Evolutionary conservation across 2,888 invertebrate species (phyloP).

Genomic region (Callyntrura sp.): DNA sequence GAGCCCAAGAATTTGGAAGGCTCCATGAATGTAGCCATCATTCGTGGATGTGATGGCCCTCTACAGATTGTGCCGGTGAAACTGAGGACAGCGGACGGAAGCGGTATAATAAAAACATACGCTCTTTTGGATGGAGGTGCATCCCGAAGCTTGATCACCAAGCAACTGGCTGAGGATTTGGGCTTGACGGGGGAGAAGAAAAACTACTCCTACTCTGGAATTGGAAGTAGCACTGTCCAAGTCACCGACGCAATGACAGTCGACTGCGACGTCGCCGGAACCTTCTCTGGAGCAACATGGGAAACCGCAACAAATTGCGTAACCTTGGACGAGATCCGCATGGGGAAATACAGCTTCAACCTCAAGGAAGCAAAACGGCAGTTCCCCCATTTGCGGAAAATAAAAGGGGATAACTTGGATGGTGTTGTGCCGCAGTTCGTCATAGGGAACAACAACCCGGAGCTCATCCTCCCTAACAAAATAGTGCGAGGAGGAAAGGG

Average conservation of each 20-base stretch:
- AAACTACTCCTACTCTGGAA: neutral
- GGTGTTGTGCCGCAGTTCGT: neutral
- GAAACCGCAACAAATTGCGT: neutral
- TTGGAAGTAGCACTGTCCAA: neutral
- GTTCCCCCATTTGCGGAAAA: neutral
- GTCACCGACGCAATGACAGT: too few relatives aligned
- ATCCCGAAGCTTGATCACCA: neutral
- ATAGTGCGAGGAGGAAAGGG: neutral
- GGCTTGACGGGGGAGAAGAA: neutral
- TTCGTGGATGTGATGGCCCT: constrained; percentile 1
- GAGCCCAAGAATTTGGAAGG: too few relatives aligned
- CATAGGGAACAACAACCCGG: constrained; percentile 26
- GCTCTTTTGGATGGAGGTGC: neutral
- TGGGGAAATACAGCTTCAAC: neutral
- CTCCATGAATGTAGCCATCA: neutral
- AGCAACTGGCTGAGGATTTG: neutral
- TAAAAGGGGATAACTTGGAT: neutral
- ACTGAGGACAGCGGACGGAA: neutral
- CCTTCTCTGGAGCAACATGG: neutral
- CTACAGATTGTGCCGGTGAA: neutral
- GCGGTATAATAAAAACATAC: neutral
- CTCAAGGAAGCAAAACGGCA: neutral
- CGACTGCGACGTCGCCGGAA: neutral
- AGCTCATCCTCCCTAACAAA: neutral
- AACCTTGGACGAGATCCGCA: neutral